Evolutionary conservation across 2,113 vertebrate genomes (phyloP), one percentile per base, ranked within the genome.

Genomic region (Alligator mississippiensis): DNA sequence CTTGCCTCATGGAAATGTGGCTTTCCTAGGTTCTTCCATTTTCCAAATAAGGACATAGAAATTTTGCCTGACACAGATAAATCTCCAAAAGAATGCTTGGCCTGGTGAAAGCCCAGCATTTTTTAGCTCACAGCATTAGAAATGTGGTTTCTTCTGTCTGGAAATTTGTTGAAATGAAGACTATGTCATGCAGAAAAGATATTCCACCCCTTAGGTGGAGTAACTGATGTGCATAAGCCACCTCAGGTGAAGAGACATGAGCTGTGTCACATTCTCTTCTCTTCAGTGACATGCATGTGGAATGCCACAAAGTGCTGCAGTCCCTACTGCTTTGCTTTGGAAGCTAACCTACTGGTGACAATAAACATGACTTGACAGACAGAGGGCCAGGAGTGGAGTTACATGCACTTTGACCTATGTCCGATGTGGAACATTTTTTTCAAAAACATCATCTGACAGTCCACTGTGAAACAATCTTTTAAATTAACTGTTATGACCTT

Each of bases 191-290:
- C 91, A 95, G 85, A 93, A 95, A 86, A 95, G 87, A 84, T 87
- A 92, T 78, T 97, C 94, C 74, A 34, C 30, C 59, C 88, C 68
- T 93, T 89, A 94, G 95, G 93, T 95, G 91, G 91, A 95, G 81
- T 59, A 90, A 80, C 47, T 80, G 75, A 93, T 85, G 82, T 59
- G 58, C 60, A 68, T 47, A 88, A 97, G 55, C 77, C 88, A 95
- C 54, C 82, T 96, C 81, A 82, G 84, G 80, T 0, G 25, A 92
- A 82, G 61, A 85, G 66, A 77, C 62, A 82, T 0, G 30, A 70
- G 57, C 30, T 93, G 75, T 94, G 87, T 80, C 90, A 90, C 9
- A 6, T 89, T 85, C 75, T 87, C 70, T 87, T 85, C 88, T 85
- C 61, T 85, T 96, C 86, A 66, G 38, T 82, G n/a, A 81, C 68